Base-by-base conservation (phyloP, 2,888 invertebrate species). In the Temnothorax rugatulus region DNA sequence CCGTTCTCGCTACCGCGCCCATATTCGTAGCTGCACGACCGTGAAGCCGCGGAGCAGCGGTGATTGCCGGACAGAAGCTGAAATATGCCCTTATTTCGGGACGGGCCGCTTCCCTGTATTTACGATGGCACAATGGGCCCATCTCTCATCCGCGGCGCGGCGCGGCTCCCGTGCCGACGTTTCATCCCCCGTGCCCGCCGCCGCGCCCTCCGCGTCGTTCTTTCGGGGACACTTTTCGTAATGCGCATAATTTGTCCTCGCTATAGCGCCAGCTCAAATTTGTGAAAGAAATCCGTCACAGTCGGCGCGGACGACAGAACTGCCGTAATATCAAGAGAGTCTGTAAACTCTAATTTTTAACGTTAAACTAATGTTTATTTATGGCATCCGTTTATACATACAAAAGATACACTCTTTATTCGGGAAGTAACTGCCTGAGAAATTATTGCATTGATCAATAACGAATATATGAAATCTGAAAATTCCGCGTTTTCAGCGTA, bases 221-320 rank as follows among this genome's bases (percentile, higher is more conserved):
- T 73, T 81, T 71, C 79, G 63, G 79, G 86, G 63, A 85, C 75
- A 86, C 86, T 88, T 88, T 87, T 89, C 87, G 84, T 90, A 90
- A 89, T 89, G 87, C 88, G 89, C 88, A 88, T 90, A 89, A 92
- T 91, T 91, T 91, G 91, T 92, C 91, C 87, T 89, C 81, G 66
- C 79, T 59, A 50, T 81, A 71, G 25, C 73, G 44, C 71, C 71
- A 34, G 57, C 71, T 81, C 38, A 81, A 81, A 81, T 81, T 81
- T 73, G 79, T 50, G 73, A 50, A 61, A 50, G 79, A 25, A 18
- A 81, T 81, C 59, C 73, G 73, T 81, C 79, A 81, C 59, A 59
- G 76, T 77, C 41, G 52, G 76, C 52, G 44, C 47, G 47, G 47
- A 68, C 68, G 34, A 47, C 21, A 57, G 47, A 57, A 73, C 38